Evolutionary conservation across 2,888 invertebrate genomes (phyloP), one percentile per base, ranked within the genome.

Genomic region (Morpho achilles): DNA sequence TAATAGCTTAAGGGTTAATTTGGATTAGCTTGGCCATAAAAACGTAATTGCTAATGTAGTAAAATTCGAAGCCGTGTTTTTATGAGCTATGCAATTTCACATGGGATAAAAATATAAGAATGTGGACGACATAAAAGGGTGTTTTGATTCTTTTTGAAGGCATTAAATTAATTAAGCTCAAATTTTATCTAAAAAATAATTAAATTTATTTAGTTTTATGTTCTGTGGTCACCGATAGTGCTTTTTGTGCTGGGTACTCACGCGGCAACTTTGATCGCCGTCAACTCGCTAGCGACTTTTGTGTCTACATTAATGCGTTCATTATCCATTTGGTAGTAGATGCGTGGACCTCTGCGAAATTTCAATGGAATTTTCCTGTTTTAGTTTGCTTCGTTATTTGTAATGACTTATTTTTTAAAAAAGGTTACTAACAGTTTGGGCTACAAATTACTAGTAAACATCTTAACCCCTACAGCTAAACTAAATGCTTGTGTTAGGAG

Each of bases 71-170:
- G 50, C 53, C 45, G 50, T 50, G 53, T 53, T 58, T 58, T 53
- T 52, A 58, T 58, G 53, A 42, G 53, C 53, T 44, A 53, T 58
- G 58, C 58, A 53, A 58, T 58, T 58, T 58, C 58, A 53, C 58
- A 53, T 58, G 53, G 50, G 40, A 45, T 58, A 58, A 53, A 58
- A 53, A 58, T 58, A 58, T 44, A 49, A 44, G 40, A 39, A 50
- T 23, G 49, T 43, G 39, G 49, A 41, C 53, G 53, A 45, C 46
- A 58, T 53, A 53, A 53, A 58, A 50, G 53, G 40, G 47, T 43
- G 16, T 40, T 48, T 57, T 57, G 10, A 49, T 44, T 10, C 44
- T 46, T 49, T 45, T 45, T 45, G 1, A 22, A 8, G n/a, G 16
- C 41, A 53, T 49, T 58, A 53, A 58, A 53, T 53, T 53, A 53